phyloP scores from a whole-genome alignment of 2,797 vertebrate species.

The Galago senegalensis region DNA sequence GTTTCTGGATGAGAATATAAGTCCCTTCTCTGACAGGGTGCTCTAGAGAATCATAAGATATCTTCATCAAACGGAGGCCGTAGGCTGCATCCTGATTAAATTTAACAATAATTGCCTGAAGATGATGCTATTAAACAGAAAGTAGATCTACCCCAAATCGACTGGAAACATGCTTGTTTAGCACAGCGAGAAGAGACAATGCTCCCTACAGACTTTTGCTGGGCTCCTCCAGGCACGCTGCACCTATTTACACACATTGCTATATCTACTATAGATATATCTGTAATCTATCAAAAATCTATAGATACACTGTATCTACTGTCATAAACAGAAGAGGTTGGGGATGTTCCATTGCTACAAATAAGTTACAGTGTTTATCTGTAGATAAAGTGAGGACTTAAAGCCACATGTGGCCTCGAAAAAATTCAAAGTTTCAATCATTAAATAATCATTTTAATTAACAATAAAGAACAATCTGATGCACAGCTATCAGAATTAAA shows the following conservation, averaged over 20 bases:
- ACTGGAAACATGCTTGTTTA: slow-evolving; percentile 1
- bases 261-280: not conserved
- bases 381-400: slow-evolving; percentile 38
- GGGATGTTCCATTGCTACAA: not conserved
- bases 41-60: not conserved
- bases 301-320: not conserved
- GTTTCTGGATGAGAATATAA: not conserved
- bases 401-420: slow-evolving; percentile 19
- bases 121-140: not conserved
- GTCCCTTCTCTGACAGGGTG: not conserved
- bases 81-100: not conserved
- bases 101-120: not conserved
- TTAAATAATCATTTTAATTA: slow-evolving; percentile 71
- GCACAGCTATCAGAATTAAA: not conserved
- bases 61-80: not conserved
- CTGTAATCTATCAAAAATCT: no score
- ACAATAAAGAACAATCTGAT: slow-evolving; percentile 2
- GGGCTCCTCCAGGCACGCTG: not conserved
- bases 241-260: not conserved
- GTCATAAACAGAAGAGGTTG: not conserved
- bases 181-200: not conserved
- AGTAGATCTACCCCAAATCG: not conserved
- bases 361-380: not conserved
- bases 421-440: slow-evolving; percentile 47
- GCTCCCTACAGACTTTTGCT: not conserved